Base-by-base conservation (phyloP, 2,113 vertebrate genomes). In the Notarius lentiginosus region DNA sequence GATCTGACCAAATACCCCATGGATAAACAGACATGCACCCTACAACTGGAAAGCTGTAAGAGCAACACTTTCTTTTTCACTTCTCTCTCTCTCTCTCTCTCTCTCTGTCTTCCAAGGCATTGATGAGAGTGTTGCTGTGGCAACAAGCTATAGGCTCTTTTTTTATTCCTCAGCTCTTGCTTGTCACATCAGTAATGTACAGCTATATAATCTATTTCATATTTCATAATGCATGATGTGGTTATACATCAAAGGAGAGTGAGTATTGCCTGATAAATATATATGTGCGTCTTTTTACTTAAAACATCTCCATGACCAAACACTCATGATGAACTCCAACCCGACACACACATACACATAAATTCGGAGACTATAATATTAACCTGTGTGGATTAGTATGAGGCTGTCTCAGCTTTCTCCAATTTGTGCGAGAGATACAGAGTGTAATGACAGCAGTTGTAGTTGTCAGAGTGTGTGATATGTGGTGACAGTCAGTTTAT, bases 11-110 rank as follows among this genome's bases (percentile, higher is more conserved):
- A 98, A 91, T 98, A 97, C 75, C 97, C 97, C 0, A 97, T 97
- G 97, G 97, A 97, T 94, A 97, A 97, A 88, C 97, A 98, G 95
- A 97, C 94, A 0, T 98, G 97, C 92, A 97, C 95, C 17, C 92
- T 98, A 68, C 97, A 98, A 94, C 96, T 98, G 88, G 97, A 98
- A 94, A 98, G 97, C 95, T 98, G 97, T 97, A 95, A 97, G 96
- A 79, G n/a, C 15, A 65, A 84, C 66, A 15, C n/a, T 34, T 18
- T 18, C 30, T 20, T 7, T 65, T 49, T 0, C 0, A 0, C 68
- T 7, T 15, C 20, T 68, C 73, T 55, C 49, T 55, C 84, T 63
- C 58, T 63, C 49, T 72, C 53, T 86, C 75, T 56, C 10, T 41
- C 20, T 30, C 63, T 17, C 22, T 41, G 22, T 77, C 60, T 83